phyloP scores from a whole-genome alignment of 1,140 invertebrate genomes.

The Uloborus diversus region DNA sequence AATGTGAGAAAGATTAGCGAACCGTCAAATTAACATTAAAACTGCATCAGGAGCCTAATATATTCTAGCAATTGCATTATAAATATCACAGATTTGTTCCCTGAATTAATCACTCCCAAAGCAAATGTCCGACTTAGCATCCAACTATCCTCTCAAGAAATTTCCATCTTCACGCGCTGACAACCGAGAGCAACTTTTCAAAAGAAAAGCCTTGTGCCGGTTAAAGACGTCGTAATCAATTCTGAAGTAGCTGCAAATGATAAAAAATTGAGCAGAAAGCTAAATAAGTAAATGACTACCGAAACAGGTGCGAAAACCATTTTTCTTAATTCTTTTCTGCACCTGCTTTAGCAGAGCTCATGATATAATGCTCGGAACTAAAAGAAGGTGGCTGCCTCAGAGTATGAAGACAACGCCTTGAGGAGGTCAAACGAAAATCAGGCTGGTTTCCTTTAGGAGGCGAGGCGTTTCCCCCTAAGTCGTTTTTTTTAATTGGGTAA shows the following conservation, averaged over 20 bases:
- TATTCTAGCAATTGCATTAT: too few species aligned
- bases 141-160: too few species aligned
- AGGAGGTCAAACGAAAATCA: conserved; percentile 9
- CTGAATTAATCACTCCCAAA: too few species aligned
- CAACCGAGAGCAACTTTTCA: too few species aligned
- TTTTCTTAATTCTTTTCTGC: conserved; percentile 1
- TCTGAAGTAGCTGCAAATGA: not conserved
- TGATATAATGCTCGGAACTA: conserved; percentile 13
- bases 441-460: not conserved
- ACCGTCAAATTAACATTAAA: too few species aligned
- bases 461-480: conserved; percentile 33
- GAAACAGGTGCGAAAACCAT: conserved; percentile 35
- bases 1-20: too few species aligned
- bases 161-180: too few species aligned
- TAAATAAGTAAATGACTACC: conserved; percentile 9
- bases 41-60: too few species aligned
- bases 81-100: too few species aligned
- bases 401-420: conserved; percentile 19
- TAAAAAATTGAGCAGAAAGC: not conserved
- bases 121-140: too few species aligned
- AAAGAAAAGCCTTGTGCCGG: not conserved
- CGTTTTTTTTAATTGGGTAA: conserved; percentile 38
- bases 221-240: not conserved
- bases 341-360: conserved; percentile 12
- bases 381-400: not conserved